phyloP scores from a whole-genome alignment of 2,113 vertebrate genomes.

The Bubalus kerabau region DNA sequence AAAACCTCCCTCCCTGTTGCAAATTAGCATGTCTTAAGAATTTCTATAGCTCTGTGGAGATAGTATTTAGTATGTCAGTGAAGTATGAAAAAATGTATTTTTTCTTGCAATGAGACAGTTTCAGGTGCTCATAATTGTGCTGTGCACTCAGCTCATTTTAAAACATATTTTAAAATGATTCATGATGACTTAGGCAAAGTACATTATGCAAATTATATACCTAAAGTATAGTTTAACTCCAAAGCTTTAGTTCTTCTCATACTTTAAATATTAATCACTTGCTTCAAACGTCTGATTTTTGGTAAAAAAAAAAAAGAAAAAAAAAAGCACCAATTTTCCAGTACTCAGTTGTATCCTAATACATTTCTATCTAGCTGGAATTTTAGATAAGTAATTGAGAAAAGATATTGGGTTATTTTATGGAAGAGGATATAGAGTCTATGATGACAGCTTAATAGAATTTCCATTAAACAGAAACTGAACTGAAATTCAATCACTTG shows the following conservation, averaged over 20 bases:
- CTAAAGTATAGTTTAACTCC: conserved; percentile 42
- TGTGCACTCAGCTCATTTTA: conserved; percentile 8
- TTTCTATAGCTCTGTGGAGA: neutral
- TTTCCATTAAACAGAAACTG: conserved; percentile 45
- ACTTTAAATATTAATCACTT: conserved; percentile 61
- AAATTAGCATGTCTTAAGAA: neutral
- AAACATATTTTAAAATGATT: conserved; percentile 57
- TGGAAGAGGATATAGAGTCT: conserved; percentile 28
- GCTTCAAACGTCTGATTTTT: conserved; percentile 7
- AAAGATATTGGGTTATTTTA: conserved; percentile 44
- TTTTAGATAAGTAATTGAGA: conserved; percentile 41
- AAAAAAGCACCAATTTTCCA: conserved; percentile 4
- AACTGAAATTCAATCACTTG: conserved; percentile 53
- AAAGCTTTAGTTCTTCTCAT: conserved; percentile 22
- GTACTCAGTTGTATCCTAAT: conserved; percentile 11
- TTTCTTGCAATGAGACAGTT: neutral
- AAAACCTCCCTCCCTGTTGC: neutral
- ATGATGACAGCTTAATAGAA: conserved; percentile 49
- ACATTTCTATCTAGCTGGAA: conserved; percentile 18
- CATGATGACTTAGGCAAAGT: conserved; percentile 32
- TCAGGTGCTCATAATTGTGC: neutral
- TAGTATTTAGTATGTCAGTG: neutral
- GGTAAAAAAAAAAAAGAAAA: neutral
- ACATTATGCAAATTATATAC: conserved; percentile 33
- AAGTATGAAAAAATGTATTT: neutral